phyloP scores from a whole-genome alignment of 1,140 invertebrate genomes.

The Drosophila funebris region DNA sequence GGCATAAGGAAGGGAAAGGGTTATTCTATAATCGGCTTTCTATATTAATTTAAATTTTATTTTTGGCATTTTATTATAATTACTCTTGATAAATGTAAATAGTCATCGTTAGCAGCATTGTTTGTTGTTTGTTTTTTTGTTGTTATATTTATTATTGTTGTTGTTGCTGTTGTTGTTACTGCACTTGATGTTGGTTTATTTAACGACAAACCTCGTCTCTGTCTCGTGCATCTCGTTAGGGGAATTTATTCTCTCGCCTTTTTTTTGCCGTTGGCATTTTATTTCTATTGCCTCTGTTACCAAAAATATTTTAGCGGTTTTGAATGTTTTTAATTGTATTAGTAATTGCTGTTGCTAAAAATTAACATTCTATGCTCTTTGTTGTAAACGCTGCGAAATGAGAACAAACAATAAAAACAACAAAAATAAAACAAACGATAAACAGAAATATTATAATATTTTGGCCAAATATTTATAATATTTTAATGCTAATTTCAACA shows the following conservation, averaged over 20 bases:
- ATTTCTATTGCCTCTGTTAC: conserved; percentile 26
- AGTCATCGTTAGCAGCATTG: conserved; percentile 68
- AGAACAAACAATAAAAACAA: conserved; percentile 15
- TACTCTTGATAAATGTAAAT: conserved; percentile 82
- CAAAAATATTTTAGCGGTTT: conserved; percentile 69
- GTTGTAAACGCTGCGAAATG: conserved; percentile 40
- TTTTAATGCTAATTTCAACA: conserved; percentile 80
- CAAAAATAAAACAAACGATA: conserved; percentile 15
- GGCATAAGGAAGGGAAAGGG: conserved; percentile 27
- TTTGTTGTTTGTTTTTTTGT: conserved; percentile 27
- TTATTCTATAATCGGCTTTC: conserved; percentile 80
- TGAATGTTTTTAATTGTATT: conserved; percentile 73
- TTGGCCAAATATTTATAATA: conserved; percentile 80
- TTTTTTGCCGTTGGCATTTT: conserved; percentile 43
- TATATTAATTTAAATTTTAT: conserved; percentile 83
- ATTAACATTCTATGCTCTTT: conserved; percentile 65
- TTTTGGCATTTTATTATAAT: conserved; percentile 83
- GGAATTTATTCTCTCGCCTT: conserved; percentile 33
- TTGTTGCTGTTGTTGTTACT: conserved; percentile 44
- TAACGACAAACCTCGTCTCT: conserved; percentile 2
- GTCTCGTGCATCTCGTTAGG: conserved; percentile 38
- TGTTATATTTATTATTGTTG: conserved; percentile 23
- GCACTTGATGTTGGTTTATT: conserved; percentile 68
- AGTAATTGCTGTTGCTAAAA: conserved; percentile 40
- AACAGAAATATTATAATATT: conserved; percentile 55